These are phyloP conservation scores for Venusia cambrica DNA, from an alignment of 2,888 invertebrate genomes.

Conservation along the genomic window DNA sequence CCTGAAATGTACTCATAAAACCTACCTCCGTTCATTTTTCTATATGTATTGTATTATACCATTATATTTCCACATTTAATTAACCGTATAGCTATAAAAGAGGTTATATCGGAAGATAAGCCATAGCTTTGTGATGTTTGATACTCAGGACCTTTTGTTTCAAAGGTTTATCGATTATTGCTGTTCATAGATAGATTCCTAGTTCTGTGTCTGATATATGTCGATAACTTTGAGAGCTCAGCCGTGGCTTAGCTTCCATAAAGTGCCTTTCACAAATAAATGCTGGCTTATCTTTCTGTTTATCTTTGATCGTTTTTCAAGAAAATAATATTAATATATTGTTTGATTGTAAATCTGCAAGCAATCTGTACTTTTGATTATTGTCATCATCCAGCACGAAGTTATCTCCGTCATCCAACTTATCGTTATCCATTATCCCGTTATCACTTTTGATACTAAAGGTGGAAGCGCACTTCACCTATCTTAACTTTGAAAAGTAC, in stretches of 20 bases:
- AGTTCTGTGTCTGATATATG: not conserved
- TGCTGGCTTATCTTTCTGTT: conserved; percentile 3
- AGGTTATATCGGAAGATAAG: conserved; percentile 7
- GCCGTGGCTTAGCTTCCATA: conserved; percentile 1
- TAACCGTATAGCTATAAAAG: not conserved
- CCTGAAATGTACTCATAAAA: no score
- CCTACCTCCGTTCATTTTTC: no score
- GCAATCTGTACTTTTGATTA: no score
- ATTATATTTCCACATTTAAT: not conserved
- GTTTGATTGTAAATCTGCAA: not conserved
- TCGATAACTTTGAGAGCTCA: not conserved
- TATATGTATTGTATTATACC: no score
- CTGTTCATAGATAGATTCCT: not conserved
- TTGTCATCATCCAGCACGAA: no score
- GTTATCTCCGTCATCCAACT: no score
- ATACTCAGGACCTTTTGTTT: conserved; percentile 2
- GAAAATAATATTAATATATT: not conserved
- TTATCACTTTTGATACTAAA: no score
- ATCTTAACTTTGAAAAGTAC: no score
- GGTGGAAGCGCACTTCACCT: no score
- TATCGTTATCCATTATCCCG: no score
- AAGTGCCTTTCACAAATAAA: not conserved
- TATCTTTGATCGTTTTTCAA: conserved; percentile 1
- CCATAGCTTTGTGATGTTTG: conserved; percentile 2
- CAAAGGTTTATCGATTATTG: conserved; percentile 5